phyloP scores from a whole-genome alignment of 2,113 vertebrate species.

The Trogon surrucura region DNA sequence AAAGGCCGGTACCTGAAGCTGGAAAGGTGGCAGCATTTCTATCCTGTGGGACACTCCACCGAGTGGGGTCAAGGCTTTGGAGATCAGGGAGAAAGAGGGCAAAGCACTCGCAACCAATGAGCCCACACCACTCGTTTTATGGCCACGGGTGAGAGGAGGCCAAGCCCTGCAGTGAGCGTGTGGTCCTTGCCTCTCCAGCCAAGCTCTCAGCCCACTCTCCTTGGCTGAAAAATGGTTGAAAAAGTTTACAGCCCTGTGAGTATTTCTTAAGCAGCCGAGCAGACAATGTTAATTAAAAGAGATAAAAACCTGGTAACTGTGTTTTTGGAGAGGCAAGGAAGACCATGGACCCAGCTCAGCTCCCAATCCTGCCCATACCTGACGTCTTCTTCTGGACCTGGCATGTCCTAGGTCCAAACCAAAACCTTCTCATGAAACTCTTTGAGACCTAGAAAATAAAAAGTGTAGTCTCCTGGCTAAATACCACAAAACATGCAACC shows the following conservation, averaged over 20 bases:
- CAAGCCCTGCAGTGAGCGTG: not conserved
- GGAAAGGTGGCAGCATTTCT: not conserved
- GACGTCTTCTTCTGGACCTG: not conserved
- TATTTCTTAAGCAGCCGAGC: not conserved
- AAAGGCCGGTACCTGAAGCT: not conserved
- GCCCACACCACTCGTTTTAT: fast-evolving
- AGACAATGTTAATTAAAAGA: not conserved
- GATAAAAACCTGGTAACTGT: fast-evolving
- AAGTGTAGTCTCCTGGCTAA: too few species aligned
- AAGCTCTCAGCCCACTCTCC: fast-evolving
- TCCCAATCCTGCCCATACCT: not conserved
- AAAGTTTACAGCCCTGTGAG: not conserved
- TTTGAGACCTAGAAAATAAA: not conserved
- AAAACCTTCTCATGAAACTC: not conserved
- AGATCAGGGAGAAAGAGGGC: not conserved
- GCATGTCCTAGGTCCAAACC: not conserved
- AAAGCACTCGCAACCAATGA: not conserved
- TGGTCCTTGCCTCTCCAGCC: fast-evolving
- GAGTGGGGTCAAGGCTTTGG: not conserved
- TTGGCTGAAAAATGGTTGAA: fast-evolving
- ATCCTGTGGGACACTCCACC: not conserved
- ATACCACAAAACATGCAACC: too few species aligned
- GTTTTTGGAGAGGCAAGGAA: not conserved
- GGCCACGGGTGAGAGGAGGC: fast-evolving
- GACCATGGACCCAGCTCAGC: not conserved